Evolutionary conservation across 2,888 invertebrate species (phyloP), one percentile per base, ranked within the genome.

Genomic region (Ochlodes sylvanus): DNA sequence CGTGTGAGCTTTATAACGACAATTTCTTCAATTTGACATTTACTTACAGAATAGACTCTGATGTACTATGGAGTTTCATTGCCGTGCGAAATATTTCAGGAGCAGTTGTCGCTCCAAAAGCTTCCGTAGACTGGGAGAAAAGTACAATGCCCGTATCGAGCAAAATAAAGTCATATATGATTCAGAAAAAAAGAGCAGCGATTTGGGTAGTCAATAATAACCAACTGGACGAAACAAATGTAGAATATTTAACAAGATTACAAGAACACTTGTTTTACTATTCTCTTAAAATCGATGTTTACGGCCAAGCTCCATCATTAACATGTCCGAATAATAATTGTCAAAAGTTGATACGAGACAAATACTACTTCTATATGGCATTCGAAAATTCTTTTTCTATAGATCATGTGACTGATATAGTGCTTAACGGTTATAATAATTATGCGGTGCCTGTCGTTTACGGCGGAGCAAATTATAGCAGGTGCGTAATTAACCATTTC

Each of bases 361-460:
- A 88, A 69, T 90, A 90, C 71, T 80, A 77, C 65, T 89, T 90
- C 71, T 88, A 87, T 63, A 79, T 89, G 76, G 84, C 86, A 7
- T 87, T 90, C 62, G 89, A 89, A 74, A 87, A 87, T 70, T 85
- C 84, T 0, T 75, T 87, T 34, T 70, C 81, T 54, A 78, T 80
- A 65, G 87, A 90, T 75, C 88, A 86, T 52, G 73, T 89, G 27
- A 83, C 87, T 0, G 84, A 86, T 63, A 87, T 85, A 71, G 80
- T 88, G 54, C 72, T 90, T 21, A 81, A 82, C 56, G 87, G 92
- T 9, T 87, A 93, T 70, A 88, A 94, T 79, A 94, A 95, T 84
- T 94, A 95, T 75, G 92, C 95, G 12, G 89, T 96, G n/a, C 96
- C 96, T 7, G 94, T 96, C 70, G 95, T 96, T 34, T 95, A 94